phyloP scores from a whole-genome alignment of 2,888 invertebrate species.

The Entomobrya proxima region DNA sequence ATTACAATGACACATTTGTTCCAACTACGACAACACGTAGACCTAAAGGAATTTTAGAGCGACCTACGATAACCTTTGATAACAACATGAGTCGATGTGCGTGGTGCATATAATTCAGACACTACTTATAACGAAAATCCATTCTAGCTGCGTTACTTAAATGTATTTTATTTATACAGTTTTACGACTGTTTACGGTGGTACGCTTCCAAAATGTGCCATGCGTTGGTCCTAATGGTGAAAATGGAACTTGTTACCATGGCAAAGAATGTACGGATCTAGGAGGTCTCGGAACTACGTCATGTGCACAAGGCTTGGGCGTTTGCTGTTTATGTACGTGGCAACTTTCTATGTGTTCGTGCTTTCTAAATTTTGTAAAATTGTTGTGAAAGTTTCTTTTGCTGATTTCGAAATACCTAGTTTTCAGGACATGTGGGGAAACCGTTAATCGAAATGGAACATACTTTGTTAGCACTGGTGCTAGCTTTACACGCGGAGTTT shows the following conservation, averaged over 20 bases:
- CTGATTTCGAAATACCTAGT: conserved; percentile 79
- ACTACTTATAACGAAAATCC: not conserved
- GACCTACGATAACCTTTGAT: conserved; percentile 73
- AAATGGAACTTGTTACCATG: conserved; percentile 85
- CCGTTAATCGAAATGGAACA: conserved; percentile 81
- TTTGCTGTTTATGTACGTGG: conserved; percentile 86
- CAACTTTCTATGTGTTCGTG: not conserved
- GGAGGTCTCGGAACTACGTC: conserved; percentile 83
- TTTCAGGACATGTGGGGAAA: conserved; percentile 83
- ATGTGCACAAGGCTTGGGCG: conserved; percentile 86
- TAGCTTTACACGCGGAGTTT: conserved; percentile 79
- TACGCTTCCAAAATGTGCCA: conserved; percentile 70
- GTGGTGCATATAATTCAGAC: not conserved
- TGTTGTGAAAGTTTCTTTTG: not conserved
- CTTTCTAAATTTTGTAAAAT: too few species aligned
- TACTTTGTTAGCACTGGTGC: conserved; percentile 85
- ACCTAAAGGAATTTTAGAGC: conserved; percentile 64
- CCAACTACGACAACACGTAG: conserved; percentile 51
- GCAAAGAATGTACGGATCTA: conserved; percentile 82
- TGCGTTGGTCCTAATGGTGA: conserved; percentile 82
- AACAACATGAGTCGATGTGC: conserved; percentile 74
- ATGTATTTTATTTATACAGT: conserved; percentile 61
- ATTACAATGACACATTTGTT: conserved; percentile 32
- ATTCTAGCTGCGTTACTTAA: not conserved
- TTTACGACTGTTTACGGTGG: conserved; percentile 71